Evolutionary conservation across 2,113 vertebrate species (phyloP), one percentile per base, ranked within the genome.

Genomic region (Chloropsis hardwickii): DNA sequence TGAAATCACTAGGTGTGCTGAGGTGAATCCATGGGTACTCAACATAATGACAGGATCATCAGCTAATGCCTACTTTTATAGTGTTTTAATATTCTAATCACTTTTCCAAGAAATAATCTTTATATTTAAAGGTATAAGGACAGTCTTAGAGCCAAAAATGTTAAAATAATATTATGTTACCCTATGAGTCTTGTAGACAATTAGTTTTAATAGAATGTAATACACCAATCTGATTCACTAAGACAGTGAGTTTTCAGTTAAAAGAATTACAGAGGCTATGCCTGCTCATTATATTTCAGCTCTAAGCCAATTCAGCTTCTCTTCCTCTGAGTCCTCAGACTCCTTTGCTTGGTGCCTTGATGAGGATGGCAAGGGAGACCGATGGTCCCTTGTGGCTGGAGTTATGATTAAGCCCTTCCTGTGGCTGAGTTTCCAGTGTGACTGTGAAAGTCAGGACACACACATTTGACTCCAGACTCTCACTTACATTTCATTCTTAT

Each of bases 71-170:
- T 97, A 66, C 93, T 97, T 97, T 95, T 96, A 94, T 95, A 92
- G 94, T 81, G 95, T 94, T 92, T 97, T 96, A 95, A 96, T 92
- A 88, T 90, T 92, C 96, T 98, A 97, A 98, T 98, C 97, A 95
- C 95, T 98, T 98, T 98, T 97, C 97, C 97, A 97, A 97, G 98
- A 98, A 98, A 97, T 97, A 91, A 97, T 97, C 97, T 97, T 95
- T 94, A 94, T 77, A 92, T 79, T 96, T 97, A 97, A 95, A 97
- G 90, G 90, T 97, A 94, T 97, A 97, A 97, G 88, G 91, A 87
- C 31, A 95, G 70, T 94, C 85, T 97, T 97, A 86, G 92, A 97
- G 97, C 86, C 93, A 86, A 89, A 95, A 94, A 86, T 96, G 94
- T 86, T 97, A 97, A 87, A 96, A 95, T 94, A 97, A 92, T 94